Evolutionary conservation across 2,888 invertebrate genomes (phyloP).

Genomic region (Osedax frankpressi): DNA sequence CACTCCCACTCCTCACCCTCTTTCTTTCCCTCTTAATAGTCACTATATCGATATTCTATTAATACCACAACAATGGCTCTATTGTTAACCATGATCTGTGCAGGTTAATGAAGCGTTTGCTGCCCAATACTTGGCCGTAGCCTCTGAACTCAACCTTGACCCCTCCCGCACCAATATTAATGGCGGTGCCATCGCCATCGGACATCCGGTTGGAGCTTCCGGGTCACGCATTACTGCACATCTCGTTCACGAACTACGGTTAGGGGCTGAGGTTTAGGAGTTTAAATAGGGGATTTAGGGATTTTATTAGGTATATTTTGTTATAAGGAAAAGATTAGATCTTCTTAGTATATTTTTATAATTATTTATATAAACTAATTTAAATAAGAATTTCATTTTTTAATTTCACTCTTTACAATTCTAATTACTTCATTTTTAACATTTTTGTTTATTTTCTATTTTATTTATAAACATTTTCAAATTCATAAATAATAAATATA

Average conservation of each 20-base stretch:
- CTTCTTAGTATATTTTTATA: background rate
- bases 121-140: slow-evolving; percentile 82
- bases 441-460: no score
- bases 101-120: slow-evolving; percentile 97
- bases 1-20: no score
- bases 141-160: slow-evolving; percentile 74
- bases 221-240: slow-evolving; percentile 83
- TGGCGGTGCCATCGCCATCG: slow-evolving; percentile 89
- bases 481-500: no score
- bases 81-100: slow-evolving; percentile 23
- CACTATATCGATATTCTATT: no score
- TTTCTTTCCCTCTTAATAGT: no score
- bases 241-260: slow-evolving; percentile 79
- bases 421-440: no score
- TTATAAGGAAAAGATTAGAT: background rate
- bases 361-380: background rate
- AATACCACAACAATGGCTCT: background rate
- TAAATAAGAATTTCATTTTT: no score
- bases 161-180: slow-evolving; percentile 76
- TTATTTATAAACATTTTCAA: no score
- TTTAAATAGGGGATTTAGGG: no score
- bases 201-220: slow-evolving; percentile 91
- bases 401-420: no score
- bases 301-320: background rate
- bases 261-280: slow-evolving; percentile 25